Conservation (phyloP, 2,888 invertebrate genomes). For the Alloscopus bannaensis region DNA sequence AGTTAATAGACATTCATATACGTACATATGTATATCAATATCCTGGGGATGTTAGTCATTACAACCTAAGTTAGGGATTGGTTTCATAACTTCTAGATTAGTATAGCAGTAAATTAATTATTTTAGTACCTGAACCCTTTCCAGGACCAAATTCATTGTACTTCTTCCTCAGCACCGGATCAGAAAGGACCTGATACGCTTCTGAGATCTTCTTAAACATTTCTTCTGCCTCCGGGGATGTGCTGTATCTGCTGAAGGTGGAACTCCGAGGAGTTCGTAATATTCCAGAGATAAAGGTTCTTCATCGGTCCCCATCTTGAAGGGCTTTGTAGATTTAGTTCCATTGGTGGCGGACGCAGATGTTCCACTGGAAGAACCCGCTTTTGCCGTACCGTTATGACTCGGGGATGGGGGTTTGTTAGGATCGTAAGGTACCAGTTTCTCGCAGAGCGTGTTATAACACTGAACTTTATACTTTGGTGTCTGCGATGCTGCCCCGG, state of each 20-base stretch:
- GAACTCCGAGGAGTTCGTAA: constrained; percentile 70
- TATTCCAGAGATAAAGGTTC: constrained; percentile 70
- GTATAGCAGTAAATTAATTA: no score
- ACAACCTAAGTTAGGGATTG: no score
- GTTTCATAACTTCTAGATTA: no score
- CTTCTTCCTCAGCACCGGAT: constrained; percentile 70
- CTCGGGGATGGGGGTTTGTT: constrained; percentile 47
- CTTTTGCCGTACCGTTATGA: constrained; percentile 42
- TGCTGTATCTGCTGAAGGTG: constrained; percentile 75
- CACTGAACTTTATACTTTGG: constrained; percentile 61
- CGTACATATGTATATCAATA: no score
- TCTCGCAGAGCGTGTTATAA: constrained; percentile 62
- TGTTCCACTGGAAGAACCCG: constrained; percentile 28
- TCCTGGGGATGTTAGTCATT: no score
- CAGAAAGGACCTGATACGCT: constrained; percentile 93
- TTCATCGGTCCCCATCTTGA: constrained; percentile 71
- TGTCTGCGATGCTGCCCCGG: constrained; percentile 19
- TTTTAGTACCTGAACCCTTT: constrained; percentile 67
- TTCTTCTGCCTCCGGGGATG: constrained; percentile 94
- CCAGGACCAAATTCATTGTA: constrained; percentile 73
- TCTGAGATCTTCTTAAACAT: constrained; percentile 98
- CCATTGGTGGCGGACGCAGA: constrained; percentile 27
- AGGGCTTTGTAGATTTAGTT: constrained; percentile 43
- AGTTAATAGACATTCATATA: no score
- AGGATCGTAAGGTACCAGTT: constrained; percentile 58